Base-by-base conservation (phyloP, 2,888 invertebrate species). In the Azorinus chamasolen region DNA sequence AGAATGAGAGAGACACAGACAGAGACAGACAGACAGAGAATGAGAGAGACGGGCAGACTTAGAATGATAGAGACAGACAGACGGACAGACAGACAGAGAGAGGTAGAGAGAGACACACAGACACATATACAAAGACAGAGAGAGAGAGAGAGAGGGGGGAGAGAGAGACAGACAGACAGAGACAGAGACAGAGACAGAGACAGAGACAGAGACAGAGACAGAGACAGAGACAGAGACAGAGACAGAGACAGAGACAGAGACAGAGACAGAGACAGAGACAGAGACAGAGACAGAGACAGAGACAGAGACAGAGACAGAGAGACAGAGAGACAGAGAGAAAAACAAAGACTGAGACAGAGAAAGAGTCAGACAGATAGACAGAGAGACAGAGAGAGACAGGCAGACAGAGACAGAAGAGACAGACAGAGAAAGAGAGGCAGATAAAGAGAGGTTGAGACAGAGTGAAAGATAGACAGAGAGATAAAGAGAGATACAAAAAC, bases 221-320 rank as follows among this genome's bases (percentile, higher is more conserved):
- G 58, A 45, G 58, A 58, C 43, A 45, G 58, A 58, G 58, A 48
- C 46, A 59, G 59, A 48, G 45, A 48, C 27, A 27, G 46, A 46
- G 59, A 59, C 46, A 48, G 59, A 59, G 59, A 48, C 46, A 59
- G 59, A 48, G 59, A 46, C 24, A 48, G 59, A 48, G 48, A 46
- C 27, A 48, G 58, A 48, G 59, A 59, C 46, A 48, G 45, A 48
- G 48, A 27, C 24, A 46, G 59, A 59, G 59, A 48, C 46, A 59
- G 59, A 48, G 59, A 59, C 46, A 48, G 59, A 46, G 27, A 48
- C 46, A 48, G 32, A 46, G 48, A 48, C 20, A 43, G 58, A 41
- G 43, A 43, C 41, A 43, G 58, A 54, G 54, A 54, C 27, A 54
- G 54, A 54, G 54, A 54, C 27, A 54, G 54, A 54, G 54, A 54